These are phyloP conservation scores for Etia nguti DNA, from an alignment of 2,113 vertebrate species.

Conservation along the genomic window DNA sequence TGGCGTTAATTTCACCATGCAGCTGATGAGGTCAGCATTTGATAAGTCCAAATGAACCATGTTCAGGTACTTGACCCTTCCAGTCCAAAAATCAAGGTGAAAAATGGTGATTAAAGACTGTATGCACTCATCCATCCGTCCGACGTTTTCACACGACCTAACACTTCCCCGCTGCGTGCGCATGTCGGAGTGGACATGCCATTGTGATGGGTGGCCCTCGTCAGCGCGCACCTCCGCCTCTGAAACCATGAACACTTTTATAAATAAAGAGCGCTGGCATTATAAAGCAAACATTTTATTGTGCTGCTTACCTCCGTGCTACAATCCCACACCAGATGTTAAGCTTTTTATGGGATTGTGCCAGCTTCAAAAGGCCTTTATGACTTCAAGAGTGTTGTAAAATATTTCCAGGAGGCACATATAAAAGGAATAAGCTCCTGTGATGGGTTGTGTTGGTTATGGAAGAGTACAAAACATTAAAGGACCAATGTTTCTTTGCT, in stretches of 20 bases:
- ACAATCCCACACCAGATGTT: slow-evolving; percentile 20
- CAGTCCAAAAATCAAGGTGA: not conserved
- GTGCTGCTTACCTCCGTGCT: not conserved
- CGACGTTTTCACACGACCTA: not conserved
- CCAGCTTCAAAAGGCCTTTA: slow-evolving; percentile 20
- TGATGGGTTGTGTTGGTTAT: slow-evolving; percentile 11
- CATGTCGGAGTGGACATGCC: not conserved
- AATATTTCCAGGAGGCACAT: slow-evolving; percentile 13
- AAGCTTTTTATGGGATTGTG: slow-evolving; percentile 18
- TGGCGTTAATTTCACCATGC: not conserved
- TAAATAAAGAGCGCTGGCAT: not conserved
- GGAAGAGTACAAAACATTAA: not conserved
- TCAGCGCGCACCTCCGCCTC: not conserved
- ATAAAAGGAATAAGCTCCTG: slow-evolving; percentile 10
- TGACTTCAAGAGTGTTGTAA: slow-evolving; percentile 20
- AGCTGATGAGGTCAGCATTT: not conserved
- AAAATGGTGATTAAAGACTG: too few species aligned
- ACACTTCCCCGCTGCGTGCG: not conserved
- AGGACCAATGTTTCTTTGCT: not conserved
- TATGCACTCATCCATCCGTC: rapidly evolving
- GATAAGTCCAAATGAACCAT: not conserved
- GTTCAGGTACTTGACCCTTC: not conserved
- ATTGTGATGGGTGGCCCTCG: not conserved
- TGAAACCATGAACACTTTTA: not conserved
- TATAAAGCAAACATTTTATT: slow-evolving; percentile 6